Percentiles rank a stretch among this genome's conserved stretches.
Evolutionary conservation across 1,140 invertebrate genomes (phyloP).

Genomic region (Drosophila erecta): DNA sequence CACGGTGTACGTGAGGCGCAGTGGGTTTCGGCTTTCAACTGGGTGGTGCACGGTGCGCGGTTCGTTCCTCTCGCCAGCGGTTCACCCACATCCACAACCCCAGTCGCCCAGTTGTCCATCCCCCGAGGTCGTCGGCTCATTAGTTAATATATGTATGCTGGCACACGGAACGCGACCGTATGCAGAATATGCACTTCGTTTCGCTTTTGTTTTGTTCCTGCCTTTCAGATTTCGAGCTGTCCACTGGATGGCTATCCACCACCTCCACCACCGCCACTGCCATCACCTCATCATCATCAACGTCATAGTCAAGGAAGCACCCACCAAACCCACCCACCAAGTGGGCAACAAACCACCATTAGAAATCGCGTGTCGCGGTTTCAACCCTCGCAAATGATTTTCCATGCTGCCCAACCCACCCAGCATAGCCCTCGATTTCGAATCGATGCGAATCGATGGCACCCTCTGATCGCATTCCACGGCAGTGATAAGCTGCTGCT

Average conservation of each 20-base stretch:
- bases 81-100: not conserved
- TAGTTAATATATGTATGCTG: slow-evolving; percentile 61
- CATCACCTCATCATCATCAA: not conserved
- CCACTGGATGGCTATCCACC: slow-evolving; percentile 5
- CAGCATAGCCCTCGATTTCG: slow-evolving; percentile 2
- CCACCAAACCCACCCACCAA: slow-evolving; percentile 14
- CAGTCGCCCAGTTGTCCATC: slow-evolving; percentile 25
- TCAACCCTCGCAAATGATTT: slow-evolving; percentile 35
- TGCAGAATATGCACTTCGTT: slow-evolving; percentile 62
- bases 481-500: not conserved
- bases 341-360: slow-evolving; percentile 37
- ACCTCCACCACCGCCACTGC: not conserved
- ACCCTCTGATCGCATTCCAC: not conserved
- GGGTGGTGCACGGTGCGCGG: not conserved
- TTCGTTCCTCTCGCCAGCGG: slow-evolving; percentile 22
- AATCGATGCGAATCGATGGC: slow-evolving; percentile 21
- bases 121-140: slow-evolving; percentile 69
- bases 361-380: slow-evolving; percentile 43
- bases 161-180: slow-evolving; percentile 33
- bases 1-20: slow-evolving; percentile 15
- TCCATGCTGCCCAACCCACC: not conserved
- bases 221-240: slow-evolving; percentile 25
- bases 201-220: slow-evolving; percentile 13
- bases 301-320: slow-evolving; percentile 1
- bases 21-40: slow-evolving; percentile 29